Evolutionary conservation across 2,113 vertebrate species (phyloP), one percentile per base, ranked within the genome.

Genomic region (Spea bombifrons): DNA sequence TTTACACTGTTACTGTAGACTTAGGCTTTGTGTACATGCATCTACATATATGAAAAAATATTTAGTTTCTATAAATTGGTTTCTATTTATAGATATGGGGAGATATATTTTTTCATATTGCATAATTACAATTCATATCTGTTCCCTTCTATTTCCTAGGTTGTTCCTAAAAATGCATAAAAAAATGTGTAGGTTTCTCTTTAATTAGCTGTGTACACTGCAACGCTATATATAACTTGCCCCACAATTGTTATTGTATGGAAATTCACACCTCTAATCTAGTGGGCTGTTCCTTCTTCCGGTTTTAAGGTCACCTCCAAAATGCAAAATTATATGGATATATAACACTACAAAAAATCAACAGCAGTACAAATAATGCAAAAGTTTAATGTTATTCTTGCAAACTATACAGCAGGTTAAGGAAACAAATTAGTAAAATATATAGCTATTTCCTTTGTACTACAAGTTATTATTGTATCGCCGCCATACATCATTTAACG

Each of bases 401-500:
- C 50, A 52, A 52, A 59, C 15, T 59, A 7, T 59, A 52, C 17
- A 59, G 52, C 52, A 76, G 5, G 45, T 15, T 52, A 69, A n/a
- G 50, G 13, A 53, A 4, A 13, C 47, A 10, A 69, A 61, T 49
- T 61, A n/a, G 12, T 49, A 10, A 8, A 69, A 9, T 55, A 70
- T 63, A 44, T 8, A 49, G 46, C 7, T 69, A 49, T 68, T 68
- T 59, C 9, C 16, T 63, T 70, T 76, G 12, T 71, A 61, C 16
- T 70, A 53, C 75, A 13, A 16, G 55, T 70, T 77, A 77, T 5
- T 59, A 30, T 67, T 13, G 57, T 15, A 61, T 16, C 53, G 68
- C 44, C 17, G 64, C 10, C 17, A 7, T 70, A 77, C 46, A 77
- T 61, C 75, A 63, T 49, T 77, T 70, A 70, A 63, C 75, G 61